Base-by-base conservation (phyloP, 92 coral and sea anemone species). In the Siderastrea radians region DNA sequence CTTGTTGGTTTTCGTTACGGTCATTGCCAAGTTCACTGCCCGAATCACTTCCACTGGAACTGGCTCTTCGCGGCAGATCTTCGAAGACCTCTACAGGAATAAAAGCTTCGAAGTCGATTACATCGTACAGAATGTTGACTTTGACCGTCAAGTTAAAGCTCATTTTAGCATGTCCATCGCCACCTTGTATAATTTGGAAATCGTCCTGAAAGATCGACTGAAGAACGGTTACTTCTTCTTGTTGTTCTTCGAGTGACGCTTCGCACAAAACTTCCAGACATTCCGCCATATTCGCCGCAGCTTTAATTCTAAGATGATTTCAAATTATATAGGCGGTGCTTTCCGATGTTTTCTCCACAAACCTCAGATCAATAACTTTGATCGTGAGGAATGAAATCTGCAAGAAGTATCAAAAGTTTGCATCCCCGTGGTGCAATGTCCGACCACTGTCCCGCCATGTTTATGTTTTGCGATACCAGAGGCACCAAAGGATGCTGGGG, bases 131-230 rank as follows among this genome's bases (percentile, higher is more conserved):
- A 68, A 89, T 75, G 50, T 89, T 88, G 15, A 94, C 94, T 17
- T 83, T 94, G 47, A 97, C 68, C 14, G 77, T 87, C 78, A 97
- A 84, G 78, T 90, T 89, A 75, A 94, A 91, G 60, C 85, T 81
- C 54, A 95, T 91, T 43, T 74, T 75, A 5, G 81, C 58, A 3
- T 85, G 64, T 9, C 88, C 90, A 49, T 79, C 85, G 16, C 87
- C 92, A 3, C 83, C 85, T 46, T 83, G 89, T 43, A 93, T 81
- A n/a, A 84, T 46, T 15, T 90, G 88, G 62, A 97, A 88, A 67
- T 94, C 95, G 1, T 92, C 96, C 68, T 90, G 84, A 77, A 86
- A 97, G 75, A 97, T 97, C n/a, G 99, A 91, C 82, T 91, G 91
- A 38, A 97, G 93, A 46, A 91, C 97, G 0, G 89, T 87, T 1